Conservation (phyloP, 2,113 vertebrate species). For the Hyla sarda region DNA sequence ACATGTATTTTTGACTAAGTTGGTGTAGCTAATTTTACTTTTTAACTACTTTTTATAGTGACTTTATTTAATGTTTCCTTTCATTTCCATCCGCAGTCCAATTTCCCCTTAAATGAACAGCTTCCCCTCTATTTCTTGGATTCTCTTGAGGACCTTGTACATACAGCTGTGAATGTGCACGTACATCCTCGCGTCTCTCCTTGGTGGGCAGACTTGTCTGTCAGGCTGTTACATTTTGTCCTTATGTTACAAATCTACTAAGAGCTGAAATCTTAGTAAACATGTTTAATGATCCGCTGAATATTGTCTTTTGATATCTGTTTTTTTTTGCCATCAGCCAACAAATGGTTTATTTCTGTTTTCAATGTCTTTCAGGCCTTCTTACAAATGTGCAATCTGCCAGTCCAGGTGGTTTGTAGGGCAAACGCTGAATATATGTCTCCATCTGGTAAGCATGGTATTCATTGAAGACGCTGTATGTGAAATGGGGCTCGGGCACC, state of each 20-base stretch:
- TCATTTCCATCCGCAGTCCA: background rate
- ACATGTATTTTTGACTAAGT: too few relatives aligned
- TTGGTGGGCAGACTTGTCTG: background rate
- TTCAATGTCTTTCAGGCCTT: constrained; percentile 75
- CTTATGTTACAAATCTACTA: constrained; percentile 39
- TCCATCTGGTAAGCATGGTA: constrained; percentile 87
- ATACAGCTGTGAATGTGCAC: background rate
- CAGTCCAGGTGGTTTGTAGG: constrained; percentile 82
- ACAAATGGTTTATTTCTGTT: constrained; percentile 62
- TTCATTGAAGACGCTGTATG: constrained; percentile 69
- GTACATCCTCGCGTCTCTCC: background rate
- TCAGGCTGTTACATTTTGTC: constrained; percentile 15
- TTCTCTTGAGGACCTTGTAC: background rate
- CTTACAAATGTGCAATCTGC: constrained; percentile 89
- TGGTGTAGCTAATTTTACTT: too few relatives aligned
- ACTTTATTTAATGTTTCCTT: background rate
- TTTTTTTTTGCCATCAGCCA: constrained; percentile 61
- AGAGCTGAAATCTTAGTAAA: constrained; percentile 34
- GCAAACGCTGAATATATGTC: constrained; percentile 84
- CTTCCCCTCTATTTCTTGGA: background rate
- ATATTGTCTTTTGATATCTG: constrained; percentile 46
- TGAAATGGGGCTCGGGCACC: constrained; percentile 67
- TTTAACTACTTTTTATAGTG: too few relatives aligned
- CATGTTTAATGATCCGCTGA: constrained; percentile 47
- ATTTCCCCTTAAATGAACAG: background rate